Percentiles rank a stretch among this genome's conserved stretches.
Evolutionary conservation across 2,797 vertebrate genomes (phyloP).

Genomic region (Mormyrus proboscirostris): DNA sequence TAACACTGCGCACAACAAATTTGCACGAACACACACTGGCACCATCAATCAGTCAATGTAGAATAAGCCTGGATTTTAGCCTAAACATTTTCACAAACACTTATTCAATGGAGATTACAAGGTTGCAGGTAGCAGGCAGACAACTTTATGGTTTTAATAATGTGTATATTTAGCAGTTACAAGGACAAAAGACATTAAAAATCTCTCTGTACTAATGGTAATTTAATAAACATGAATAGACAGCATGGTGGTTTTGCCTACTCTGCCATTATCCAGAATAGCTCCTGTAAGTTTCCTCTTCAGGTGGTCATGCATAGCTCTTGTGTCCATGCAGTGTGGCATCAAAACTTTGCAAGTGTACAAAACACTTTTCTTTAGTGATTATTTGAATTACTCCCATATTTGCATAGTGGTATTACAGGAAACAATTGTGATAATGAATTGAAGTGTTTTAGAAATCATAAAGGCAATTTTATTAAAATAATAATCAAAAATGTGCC

Average conservation of each 20-base stretch:
- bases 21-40: background rate
- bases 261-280: background rate
- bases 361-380: background rate
- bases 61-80: background rate
- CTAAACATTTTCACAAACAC: background rate
- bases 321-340: background rate
- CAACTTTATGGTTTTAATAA: background rate
- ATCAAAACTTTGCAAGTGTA: background rate
- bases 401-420: background rate
- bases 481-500: background rate
- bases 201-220: background rate
- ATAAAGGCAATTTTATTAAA: background rate
- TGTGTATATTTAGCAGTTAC: background rate
- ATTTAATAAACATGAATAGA: background rate
- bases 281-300: background rate
- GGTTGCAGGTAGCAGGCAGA: background rate
- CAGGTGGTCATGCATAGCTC: background rate
- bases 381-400: background rate
- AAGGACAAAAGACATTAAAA: background rate
- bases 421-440: background rate
- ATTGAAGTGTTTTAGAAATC: background rate
- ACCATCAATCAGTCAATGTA: background rate
- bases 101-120: background rate
- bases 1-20: background rate
- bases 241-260: background rate